These are phyloP conservation scores for Recurvirostra avosetta DNA, from an alignment of 2,113 vertebrate genomes.

Conservation along the genomic window DNA sequence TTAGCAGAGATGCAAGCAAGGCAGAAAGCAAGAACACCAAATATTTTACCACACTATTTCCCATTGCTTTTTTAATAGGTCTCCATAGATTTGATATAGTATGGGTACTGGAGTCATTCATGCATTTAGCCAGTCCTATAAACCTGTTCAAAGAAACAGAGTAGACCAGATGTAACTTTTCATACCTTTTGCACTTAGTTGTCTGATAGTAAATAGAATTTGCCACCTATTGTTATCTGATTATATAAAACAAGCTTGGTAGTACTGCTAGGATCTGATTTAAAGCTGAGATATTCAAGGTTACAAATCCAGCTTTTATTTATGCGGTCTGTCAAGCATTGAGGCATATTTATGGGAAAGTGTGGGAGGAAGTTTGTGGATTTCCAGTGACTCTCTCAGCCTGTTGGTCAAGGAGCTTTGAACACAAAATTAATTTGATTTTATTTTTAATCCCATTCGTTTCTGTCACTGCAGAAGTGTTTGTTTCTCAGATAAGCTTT, in stretches of 20 bases:
- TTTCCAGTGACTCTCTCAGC: not conserved
- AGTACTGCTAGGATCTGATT: constrained; percentile 34
- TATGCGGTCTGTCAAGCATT: not conserved
- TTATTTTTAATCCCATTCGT: constrained; percentile 11
- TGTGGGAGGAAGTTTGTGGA: constrained; percentile 8
- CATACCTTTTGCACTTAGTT: not conserved
- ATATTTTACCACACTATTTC: not conserved
- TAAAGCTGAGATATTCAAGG: constrained; percentile 46
- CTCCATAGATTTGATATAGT: not conserved
- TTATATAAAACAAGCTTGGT: not conserved
- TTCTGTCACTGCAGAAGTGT: not conserved
- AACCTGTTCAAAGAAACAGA: not conserved
- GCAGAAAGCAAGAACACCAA: not conserved
- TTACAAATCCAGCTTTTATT: constrained; percentile 28
- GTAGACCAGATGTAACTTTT: constrained; percentile 6
- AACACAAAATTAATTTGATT: constrained; percentile 5
- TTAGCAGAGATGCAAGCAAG: not conserved
- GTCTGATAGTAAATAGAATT: constrained; percentile 20
- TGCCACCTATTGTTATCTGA: constrained; percentile 39
- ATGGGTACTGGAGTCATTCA: not conserved
- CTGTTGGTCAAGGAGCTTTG: not conserved
- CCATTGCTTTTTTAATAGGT: not conserved
- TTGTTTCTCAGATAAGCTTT: constrained; percentile 26
- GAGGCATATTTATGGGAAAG: constrained; percentile 35
- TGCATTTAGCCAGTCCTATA: not conserved